Evolutionary conservation across 2,797 vertebrate genomes (phyloP).

Genomic region (Nyctibius grandis): DNA sequence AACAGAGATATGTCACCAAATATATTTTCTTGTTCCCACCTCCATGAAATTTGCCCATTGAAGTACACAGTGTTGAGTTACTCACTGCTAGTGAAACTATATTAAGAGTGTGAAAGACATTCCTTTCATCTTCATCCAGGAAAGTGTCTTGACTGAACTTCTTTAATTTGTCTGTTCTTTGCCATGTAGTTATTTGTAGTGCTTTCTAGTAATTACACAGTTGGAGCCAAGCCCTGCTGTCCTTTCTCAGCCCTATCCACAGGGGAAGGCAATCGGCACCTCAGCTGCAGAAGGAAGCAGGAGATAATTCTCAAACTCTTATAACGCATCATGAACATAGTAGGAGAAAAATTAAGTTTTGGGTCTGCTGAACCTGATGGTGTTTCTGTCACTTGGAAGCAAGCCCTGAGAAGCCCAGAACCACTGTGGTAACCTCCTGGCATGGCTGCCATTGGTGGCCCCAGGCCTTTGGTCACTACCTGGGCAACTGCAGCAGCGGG

Average conservation of each 20-base stretch:
- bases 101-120: conserved; percentile 28
- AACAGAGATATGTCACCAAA: conserved; percentile 22
- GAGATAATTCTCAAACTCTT: background rate
- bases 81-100: conserved; percentile 39
- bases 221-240: background rate
- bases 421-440: background rate
- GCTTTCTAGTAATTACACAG: background rate
- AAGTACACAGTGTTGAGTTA: background rate
- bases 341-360: background rate
- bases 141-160: background rate
- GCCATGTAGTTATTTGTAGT: background rate
- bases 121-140: background rate
- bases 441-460: background rate
- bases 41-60: background rate
- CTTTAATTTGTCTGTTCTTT: background rate
- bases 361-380: background rate
- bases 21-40: background rate
- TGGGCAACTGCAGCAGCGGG: background rate
- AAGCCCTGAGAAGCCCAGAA: background rate
- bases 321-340: background rate
- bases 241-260: background rate
- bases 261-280: fast-evolving
- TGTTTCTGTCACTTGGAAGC: background rate
- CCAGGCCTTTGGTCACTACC: background rate
- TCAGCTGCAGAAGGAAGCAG: background rate